Evolutionary conservation across 2,113 vertebrate genomes (phyloP).

Genomic region (Ariopsis seemanni): DNA sequence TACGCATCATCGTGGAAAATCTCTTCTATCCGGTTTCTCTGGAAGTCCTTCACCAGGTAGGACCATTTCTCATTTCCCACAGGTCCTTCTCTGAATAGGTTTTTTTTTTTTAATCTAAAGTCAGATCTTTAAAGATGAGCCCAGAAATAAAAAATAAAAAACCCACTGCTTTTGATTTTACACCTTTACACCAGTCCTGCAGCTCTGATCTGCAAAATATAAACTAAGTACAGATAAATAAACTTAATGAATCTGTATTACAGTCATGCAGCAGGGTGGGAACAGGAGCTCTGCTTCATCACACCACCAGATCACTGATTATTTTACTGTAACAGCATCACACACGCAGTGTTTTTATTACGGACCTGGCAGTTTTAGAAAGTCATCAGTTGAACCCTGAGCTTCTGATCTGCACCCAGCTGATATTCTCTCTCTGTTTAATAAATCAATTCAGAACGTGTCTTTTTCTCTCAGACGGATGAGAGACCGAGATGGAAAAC

Average conservation of each 20-base stretch:
- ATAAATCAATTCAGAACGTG: not conserved
- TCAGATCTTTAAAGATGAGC: not conserved
- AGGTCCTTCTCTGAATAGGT: not conserved
- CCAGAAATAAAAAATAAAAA: not conserved
- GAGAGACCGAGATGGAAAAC: not conserved
- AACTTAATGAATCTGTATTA: not conserved
- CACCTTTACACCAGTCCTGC: not conserved
- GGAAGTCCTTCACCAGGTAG: slow-evolving; percentile 83
- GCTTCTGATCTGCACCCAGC: not conserved
- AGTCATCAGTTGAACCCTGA: not conserved
- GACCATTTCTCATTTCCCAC: not conserved
- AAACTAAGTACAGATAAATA: too few relatives aligned
- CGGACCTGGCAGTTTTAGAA: not conserved
- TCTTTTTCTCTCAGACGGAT: not conserved
- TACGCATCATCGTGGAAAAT: slow-evolving; percentile 82
- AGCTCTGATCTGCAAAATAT: not conserved
- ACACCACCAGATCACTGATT: not conserved
- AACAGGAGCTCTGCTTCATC: not conserved
- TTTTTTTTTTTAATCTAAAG: not conserved
- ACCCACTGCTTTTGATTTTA: not conserved
- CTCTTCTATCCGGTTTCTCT: slow-evolving; percentile 77
- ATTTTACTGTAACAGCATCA: not conserved
- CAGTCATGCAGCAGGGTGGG: not conserved
- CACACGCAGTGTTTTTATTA: not conserved
- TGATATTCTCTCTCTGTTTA: not conserved